A percentile compares a stretch with the other conserved stretches of the same genome.
Conservation (phyloP, 2,888 invertebrate genomes). For the Caenorhabditis sp. region DNA sequence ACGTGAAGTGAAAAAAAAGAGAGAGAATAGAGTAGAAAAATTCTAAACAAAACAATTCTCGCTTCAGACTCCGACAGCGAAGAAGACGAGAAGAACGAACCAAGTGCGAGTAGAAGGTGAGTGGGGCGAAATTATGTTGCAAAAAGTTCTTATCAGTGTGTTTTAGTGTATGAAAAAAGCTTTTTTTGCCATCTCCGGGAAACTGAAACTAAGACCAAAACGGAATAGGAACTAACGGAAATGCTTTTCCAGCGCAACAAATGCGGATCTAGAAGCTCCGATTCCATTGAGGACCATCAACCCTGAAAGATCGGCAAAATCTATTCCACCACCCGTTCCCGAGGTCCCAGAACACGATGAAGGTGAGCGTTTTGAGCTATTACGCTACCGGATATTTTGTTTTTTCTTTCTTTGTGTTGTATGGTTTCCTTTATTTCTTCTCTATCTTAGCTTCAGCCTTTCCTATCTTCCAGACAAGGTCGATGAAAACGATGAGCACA, state of each 20-base stretch:
- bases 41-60: not conserved
- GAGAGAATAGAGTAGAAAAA: constrained; percentile 10
- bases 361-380: constrained; percentile 20
- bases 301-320: constrained; percentile 20
- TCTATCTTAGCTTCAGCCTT: constrained; percentile 17
- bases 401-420: constrained; percentile 17
- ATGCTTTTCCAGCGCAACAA: constrained; percentile 14
- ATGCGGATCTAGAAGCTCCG: constrained; percentile 46
- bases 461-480: constrained; percentile 43
- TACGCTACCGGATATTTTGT: too few relatives aligned
- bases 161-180: not conserved
- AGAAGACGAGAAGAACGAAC: constrained; percentile 60
- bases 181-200: constrained; percentile 8
- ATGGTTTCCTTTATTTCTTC: constrained; percentile 1
- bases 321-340: constrained; percentile 39
- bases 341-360: constrained; percentile 42
- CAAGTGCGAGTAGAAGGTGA: constrained; percentile 45
- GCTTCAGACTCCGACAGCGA: constrained; percentile 65
- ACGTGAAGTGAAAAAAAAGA: not conserved
- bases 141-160: constrained; percentile 12
- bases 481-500: constrained; percentile 32
- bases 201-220: constrained; percentile 15
- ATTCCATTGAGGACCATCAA: constrained; percentile 43
- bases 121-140: not conserved
- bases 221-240: constrained; percentile 7